Base-by-base conservation (phyloP, 1,140 invertebrate species). In the Meteorus sp. region DNA sequence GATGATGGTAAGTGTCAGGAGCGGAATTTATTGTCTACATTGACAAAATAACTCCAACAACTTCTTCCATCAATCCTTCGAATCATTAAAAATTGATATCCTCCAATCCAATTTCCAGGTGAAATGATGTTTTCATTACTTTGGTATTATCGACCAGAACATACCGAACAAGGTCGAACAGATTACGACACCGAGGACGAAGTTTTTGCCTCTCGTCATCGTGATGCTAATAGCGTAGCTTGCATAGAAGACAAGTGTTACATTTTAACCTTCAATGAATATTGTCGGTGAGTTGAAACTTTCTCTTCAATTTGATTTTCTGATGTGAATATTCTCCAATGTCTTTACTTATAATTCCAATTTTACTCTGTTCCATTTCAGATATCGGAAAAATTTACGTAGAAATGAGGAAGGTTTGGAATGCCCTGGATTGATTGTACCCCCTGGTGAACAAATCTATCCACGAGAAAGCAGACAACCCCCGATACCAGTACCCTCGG, bases 181-280 rank as follows among this genome's bases (percentile, higher is more conserved):
- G 81, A 86, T 17, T 85, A 85, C 17, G 92, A 96, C 77, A 87
- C 89, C 67, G 85, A 88, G 3, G 92, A 95, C 70, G 95, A 98
- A 81, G 89, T 98, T 39, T 98, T 97, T 81, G 95, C 95, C 20
- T 97, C 94, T 1, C 87, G 93, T 53, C 95, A 98, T 80, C 85
- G 90, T 48, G 95, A 97, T 80, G 90, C 89, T 57, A 96, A 95
- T 77, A 95, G 93, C 70, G 95, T 98, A 20, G 95, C 95, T 48
- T 98, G 95, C 76, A 97, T 99, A 67, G 95, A 98, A 77, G 95
- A 99, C 80, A 96, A 95, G 79, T 97, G 95, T 80, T 97, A 94
- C 77, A 95, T 99, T 59, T 85, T 99, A 59, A 97, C 94, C 7
- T 96, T 91, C 74, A 95, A 95, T 80, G 95, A 98, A 81, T 99